Conservation (phyloP, 1,140 invertebrate genomes). For the Gonatopus flavifemur region DNA sequence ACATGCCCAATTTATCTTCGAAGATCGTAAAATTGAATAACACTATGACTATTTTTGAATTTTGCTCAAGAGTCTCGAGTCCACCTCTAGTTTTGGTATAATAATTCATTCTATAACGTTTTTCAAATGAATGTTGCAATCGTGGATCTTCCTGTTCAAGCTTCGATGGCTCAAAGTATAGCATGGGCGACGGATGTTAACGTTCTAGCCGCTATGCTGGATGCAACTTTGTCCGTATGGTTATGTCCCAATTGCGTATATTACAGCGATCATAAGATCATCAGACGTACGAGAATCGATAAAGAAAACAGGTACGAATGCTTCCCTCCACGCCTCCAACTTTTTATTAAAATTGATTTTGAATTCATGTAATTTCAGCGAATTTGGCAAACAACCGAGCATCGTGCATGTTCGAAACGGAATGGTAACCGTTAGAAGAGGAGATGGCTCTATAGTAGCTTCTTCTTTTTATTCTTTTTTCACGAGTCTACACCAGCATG, state of each 20-base stretch:
- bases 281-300: constrained; percentile 65
- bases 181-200: constrained; percentile 83
- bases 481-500: constrained; percentile 66
- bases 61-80: too few relatives aligned
- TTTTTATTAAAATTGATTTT: background rate
- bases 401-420: constrained; percentile 79
- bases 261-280: constrained; percentile 71
- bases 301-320: constrained; percentile 70
- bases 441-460: constrained; percentile 70
- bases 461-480: constrained; percentile 69
- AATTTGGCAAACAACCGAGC: constrained; percentile 79
- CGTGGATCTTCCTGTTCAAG: too few relatives aligned
- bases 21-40: too few relatives aligned
- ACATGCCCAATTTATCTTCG: too few relatives aligned
- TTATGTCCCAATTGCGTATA: constrained; percentile 70
- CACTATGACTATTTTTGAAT: too few relatives aligned
- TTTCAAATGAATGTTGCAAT: too few relatives aligned
- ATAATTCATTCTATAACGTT: too few relatives aligned
- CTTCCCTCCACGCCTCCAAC: background rate
- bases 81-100: too few relatives aligned
- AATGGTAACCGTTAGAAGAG: constrained; percentile 71
- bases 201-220: constrained; percentile 81
- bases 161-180: constrained; percentile 76
- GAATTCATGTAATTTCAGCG: constrained; percentile 53
- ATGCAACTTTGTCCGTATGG: constrained; percentile 82